Conservation (phyloP, 2,888 invertebrate genomes). For the Drosophila sordidula region DNA sequence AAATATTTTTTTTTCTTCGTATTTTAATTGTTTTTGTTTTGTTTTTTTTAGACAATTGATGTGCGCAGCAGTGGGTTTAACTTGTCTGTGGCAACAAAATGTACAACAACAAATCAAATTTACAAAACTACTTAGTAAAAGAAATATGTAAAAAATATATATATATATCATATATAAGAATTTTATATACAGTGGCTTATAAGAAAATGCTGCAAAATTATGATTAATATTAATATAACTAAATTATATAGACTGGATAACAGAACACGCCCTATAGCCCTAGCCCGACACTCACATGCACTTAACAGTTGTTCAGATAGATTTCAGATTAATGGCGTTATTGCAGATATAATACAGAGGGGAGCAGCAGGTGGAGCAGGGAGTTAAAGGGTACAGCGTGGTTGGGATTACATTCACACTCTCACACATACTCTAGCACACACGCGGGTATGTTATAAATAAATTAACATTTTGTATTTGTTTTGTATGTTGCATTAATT, state of each 20-base stretch:
- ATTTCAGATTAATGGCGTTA: slow-evolving; percentile 7
- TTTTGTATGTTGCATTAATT: slow-evolving; percentile 4
- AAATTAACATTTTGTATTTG: slow-evolving; percentile 66
- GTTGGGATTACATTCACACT: slow-evolving; percentile 30
- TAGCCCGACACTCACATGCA: slow-evolving; percentile 60
- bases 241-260: slow-evolving; percentile 62
- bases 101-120: slow-evolving; percentile 57
- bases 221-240: slow-evolving; percentile 31
- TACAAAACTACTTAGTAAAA: slow-evolving; percentile 57
- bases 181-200: slow-evolving; percentile 41
- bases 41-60: slow-evolving; percentile 52
- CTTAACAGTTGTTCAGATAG: slow-evolving; percentile 19
- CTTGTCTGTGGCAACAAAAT: slow-evolving; percentile 36
- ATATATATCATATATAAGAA: slow-evolving; percentile 14
- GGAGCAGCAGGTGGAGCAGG: background rate
- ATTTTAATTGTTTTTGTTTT: slow-evolving; percentile 19
- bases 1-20: background rate
- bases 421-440: slow-evolving; percentile 43
- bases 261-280: slow-evolving; percentile 41
- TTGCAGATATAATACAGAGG: slow-evolving; percentile 57
- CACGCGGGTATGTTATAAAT: slow-evolving; percentile 55
- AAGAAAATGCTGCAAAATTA: slow-evolving; percentile 54
- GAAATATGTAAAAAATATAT: slow-evolving; percentile 15
- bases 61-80: slow-evolving; percentile 44
- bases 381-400: background rate